Evolutionary conservation across 1,140 invertebrate genomes (phyloP), one percentile per base, ranked within the genome.

Genomic region (Plutomurus gul): DNA sequence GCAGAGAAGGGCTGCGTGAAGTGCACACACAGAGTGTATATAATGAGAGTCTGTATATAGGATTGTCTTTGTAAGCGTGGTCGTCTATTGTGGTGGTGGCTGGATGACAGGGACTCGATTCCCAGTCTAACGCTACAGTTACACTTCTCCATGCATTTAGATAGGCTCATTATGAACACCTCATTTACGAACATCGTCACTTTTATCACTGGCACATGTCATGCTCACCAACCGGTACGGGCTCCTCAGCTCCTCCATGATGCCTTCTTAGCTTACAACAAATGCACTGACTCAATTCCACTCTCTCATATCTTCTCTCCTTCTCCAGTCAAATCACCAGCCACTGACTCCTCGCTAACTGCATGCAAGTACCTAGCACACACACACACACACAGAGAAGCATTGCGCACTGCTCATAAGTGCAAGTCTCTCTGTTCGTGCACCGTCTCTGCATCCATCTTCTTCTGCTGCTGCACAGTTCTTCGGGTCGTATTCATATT

Each of bases 81-180:
- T 43, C 40, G 40, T 43, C 40, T 8, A 10, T 43, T 43, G 8
- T 43, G 8, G 40, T 43, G 8, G 8, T 43, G 40, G 40, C 40
- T 43, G 40, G 40, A n/a, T 43, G 40, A 10, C 25, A 10, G 11
- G 16, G 49, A 56, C 49, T 56, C 33, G 60, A 72, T n/a, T n/a
- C 18, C 36, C 16, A 39, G 36, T 40, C 37, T 76, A 25, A 56
- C 47, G 25, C 43, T 70, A 75, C 43, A 81, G 60, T 75, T 43
- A 65, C 74, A 37, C 76, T 78, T 82, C 65, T 82, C 81, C 74
- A 82, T 82, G 81, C 81, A 82, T 82, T 82, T 82, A 82, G 81
- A 82, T 82, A 72, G 76, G 65, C 81, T 82, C 78, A 82, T 82
- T 82, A 82, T 77, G 81, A 82, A 79, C 78, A 80, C 71, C 76